Percentiles rank a stretch among this genome's conserved stretches.
phyloP scores from a whole-genome alignment of 2,797 vertebrate species.

The Chiloscyllium punctatum region DNA sequence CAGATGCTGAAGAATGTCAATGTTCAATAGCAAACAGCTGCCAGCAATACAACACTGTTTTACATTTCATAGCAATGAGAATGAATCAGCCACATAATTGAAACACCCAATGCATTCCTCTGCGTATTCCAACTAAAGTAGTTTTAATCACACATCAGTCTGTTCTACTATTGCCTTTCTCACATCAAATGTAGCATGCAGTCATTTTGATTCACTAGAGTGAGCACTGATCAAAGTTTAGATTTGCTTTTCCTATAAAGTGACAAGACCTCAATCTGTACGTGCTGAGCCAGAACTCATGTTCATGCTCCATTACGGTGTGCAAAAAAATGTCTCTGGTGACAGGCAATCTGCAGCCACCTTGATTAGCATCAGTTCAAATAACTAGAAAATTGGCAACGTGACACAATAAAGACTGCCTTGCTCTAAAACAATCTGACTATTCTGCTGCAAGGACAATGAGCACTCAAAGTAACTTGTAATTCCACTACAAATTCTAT shows the following conservation, averaged over 20 bases:
- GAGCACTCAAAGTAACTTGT: conserved; percentile 39
- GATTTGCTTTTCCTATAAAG: conserved; percentile 42
- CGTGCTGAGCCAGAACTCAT: conserved; percentile 34
- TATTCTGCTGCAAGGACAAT: conserved; percentile 45
- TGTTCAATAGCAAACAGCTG: not conserved
- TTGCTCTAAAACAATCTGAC: conserved; percentile 45
- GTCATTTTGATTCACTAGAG: conserved; percentile 47
- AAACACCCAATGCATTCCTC: not conserved
- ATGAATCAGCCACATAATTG: not conserved
- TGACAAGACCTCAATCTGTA: conserved; percentile 37
- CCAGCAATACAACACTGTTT: not conserved
- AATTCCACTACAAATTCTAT: conserved; percentile 35
- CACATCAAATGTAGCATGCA: conserved; percentile 44
- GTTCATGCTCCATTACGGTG: conserved; percentile 41
- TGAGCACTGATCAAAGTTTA: conserved; percentile 47
- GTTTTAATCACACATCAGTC: not conserved
- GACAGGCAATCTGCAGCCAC: conserved; percentile 20
- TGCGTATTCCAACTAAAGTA: not conserved
- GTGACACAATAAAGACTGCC: conserved; percentile 42
- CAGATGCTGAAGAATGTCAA: not conserved
- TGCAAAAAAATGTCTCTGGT: conserved; percentile 40
- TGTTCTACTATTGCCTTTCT: conserved; percentile 43
- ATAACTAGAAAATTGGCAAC: conserved; percentile 38
- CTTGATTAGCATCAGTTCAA: conserved; percentile 36
- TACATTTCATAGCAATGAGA: not conserved